Evolutionary conservation across 2,888 invertebrate genomes (phyloP).

Genomic region (Lasioglossum malachurum): DNA sequence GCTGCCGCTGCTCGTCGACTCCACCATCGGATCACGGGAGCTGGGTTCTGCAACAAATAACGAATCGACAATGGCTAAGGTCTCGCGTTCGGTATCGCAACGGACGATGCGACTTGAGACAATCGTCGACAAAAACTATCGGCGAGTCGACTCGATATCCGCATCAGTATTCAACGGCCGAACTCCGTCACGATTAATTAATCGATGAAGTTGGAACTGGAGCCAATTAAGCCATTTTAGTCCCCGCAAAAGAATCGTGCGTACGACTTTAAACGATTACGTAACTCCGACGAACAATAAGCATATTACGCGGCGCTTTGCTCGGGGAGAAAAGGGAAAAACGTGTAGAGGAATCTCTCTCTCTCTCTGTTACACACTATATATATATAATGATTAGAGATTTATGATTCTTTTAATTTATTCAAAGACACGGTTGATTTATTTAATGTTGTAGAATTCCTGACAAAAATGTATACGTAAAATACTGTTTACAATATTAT

Average conservation of each 20-base stretch:
- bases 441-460: not conserved
- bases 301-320: not conserved
- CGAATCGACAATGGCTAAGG: not conserved
- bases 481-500: too few species aligned
- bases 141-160: not conserved
- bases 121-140: not conserved
- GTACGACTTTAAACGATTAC: constrained; percentile 42
- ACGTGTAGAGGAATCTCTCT: not conserved
- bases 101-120: not conserved
- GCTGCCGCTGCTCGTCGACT: constrained; percentile 81
- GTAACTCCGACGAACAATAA: not conserved
- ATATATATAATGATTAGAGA: not conserved
- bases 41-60: constrained; percentile 78
- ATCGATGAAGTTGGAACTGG: constrained; percentile 56
- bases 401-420: not conserved
- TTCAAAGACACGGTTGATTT: not conserved
- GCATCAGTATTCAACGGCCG: constrained; percentile 20
- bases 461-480: not conserved
- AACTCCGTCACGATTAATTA: constrained; percentile 51
- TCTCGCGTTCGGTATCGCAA: not conserved
- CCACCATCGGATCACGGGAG: constrained; percentile 84
- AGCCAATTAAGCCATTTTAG: constrained; percentile 61
- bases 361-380: not conserved
- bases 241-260: constrained; percentile 10
- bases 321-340: not conserved